A percentile compares a stretch with the other conserved stretches of the same genome.
Evolutionary conservation across 2,888 invertebrate species (phyloP).

Genomic region (Sisyra nigra): DNA sequence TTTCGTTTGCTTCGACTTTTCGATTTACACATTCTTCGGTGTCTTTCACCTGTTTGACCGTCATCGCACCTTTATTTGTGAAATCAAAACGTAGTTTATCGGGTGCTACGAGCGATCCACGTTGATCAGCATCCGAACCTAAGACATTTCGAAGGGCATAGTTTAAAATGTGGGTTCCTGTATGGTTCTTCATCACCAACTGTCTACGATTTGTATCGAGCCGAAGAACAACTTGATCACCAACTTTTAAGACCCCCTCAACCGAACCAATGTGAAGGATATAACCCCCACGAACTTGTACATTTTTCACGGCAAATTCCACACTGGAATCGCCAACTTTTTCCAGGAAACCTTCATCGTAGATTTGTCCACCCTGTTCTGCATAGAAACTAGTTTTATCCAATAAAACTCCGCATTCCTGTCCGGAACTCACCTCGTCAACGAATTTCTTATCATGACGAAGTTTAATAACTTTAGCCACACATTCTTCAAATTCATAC

Average conservation of each 20-base stretch:
- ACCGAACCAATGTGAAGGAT: slow-evolving; percentile 84
- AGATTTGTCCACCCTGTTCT: slow-evolving; percentile 98
- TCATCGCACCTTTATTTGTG: slow-evolving; percentile 85
- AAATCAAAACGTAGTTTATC: slow-evolving; percentile 96
- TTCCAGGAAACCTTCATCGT: slow-evolving; percentile 83
- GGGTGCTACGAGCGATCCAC: slow-evolving; percentile 93
- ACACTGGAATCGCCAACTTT: slow-evolving; percentile 70
- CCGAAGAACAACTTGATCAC: slow-evolving; percentile 66
- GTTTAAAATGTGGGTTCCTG: slow-evolving; percentile 94
- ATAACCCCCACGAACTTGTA: slow-evolving; percentile 91
- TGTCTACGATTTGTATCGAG: slow-evolving; percentile 75
- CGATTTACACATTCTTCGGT: slow-evolving; percentile 66
- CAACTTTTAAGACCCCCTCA: slow-evolving; percentile 64
- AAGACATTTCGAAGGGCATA: slow-evolving; percentile 82
- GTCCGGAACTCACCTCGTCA: slow-evolving; percentile 59
- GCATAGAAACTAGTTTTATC: slow-evolving; percentile 94
- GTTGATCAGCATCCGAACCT: slow-evolving; percentile 83
- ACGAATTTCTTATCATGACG: slow-evolving; percentile 73
- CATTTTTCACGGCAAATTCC: slow-evolving; percentile 84
- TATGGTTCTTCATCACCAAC: slow-evolving; percentile 96
- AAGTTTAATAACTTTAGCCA: slow-evolving; percentile 66
- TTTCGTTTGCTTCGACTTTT: slow-evolving; percentile 57
- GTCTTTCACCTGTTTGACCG: slow-evolving; percentile 69
- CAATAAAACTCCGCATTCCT: slow-evolving; percentile 82
- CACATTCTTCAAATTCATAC: slow-evolving; percentile 60